A percentile compares a stretch with the other conserved stretches of the same genome.
Conservation (phyloP, 2,797 vertebrate genomes). For the Hirundo rustica region DNA sequence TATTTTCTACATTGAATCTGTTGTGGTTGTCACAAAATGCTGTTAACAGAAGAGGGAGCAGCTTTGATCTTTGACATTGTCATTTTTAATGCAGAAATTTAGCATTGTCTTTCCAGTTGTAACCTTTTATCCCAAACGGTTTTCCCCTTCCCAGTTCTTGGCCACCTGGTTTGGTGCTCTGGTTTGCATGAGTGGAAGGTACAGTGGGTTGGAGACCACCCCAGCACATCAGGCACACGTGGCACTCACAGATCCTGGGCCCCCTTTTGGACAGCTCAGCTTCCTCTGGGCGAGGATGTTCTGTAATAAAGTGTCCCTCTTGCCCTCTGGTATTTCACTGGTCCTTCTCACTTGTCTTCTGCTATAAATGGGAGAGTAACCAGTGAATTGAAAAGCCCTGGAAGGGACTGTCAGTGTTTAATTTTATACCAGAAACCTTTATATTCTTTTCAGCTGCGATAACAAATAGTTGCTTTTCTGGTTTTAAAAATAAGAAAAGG, state of each 20-base stretch:
- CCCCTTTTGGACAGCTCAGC: background rate
- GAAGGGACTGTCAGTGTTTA: background rate
- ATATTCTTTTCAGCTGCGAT: background rate
- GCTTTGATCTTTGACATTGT: background rate
- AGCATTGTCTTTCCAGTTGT: background rate
- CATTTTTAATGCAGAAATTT: background rate
- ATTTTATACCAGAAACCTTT: background rate
- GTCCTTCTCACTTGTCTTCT: background rate
- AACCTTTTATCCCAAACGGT: background rate
- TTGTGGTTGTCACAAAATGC: background rate
- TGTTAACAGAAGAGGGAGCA: background rate
- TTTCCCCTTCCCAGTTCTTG: background rate
- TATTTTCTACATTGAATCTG: background rate
- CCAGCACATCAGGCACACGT: background rate
- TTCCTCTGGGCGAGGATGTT: background rate
- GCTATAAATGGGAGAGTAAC: background rate
- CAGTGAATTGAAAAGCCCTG: background rate
- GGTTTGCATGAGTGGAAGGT: background rate
- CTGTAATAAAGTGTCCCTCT: background rate
- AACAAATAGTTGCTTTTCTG: background rate
- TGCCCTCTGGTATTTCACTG: background rate
- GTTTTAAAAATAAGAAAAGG: slow-evolving; percentile 8
- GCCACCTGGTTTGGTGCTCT: background rate
- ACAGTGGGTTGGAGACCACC: background rate
- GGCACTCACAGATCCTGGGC: background rate